phyloP scores from a whole-genome alignment of 2,888 invertebrate species.

The Habroteleia sp. region DNA sequence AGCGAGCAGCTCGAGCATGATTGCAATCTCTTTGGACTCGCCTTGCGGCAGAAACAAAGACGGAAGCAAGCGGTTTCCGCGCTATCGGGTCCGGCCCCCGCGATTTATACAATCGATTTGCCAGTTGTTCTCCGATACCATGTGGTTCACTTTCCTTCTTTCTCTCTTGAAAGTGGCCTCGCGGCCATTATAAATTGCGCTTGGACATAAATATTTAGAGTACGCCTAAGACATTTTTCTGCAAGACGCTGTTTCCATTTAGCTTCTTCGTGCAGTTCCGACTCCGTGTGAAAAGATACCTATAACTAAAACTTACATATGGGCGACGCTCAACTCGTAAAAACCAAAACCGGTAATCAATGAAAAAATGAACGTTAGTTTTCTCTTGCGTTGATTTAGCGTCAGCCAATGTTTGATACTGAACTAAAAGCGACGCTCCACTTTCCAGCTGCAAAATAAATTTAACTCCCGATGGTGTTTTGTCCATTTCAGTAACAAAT shows the following conservation, averaged over 20 bases:
- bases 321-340: slow-evolving; percentile 14
- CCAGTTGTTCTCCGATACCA: slow-evolving; percentile 3
- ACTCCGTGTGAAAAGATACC: slow-evolving; percentile 12
- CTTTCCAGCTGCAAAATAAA: slow-evolving; percentile 46
- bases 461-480: slow-evolving; percentile 21
- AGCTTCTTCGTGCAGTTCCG: not conserved
- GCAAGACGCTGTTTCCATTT: not conserved
- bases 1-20: slow-evolving; percentile 11
- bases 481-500: slow-evolving; percentile 15
- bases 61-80: slow-evolving; percentile 52
- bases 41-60: slow-evolving; percentile 36
- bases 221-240: slow-evolving; percentile 18
- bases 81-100: slow-evolving; percentile 32
- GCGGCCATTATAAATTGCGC: slow-evolving; percentile 40
- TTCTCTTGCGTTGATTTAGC: slow-evolving; percentile 45
- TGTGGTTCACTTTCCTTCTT: slow-evolving; percentile 17
- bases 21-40: slow-evolving; percentile 27
- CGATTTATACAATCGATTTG: slow-evolving; percentile 53
- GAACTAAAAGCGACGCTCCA: slow-evolving; percentile 44
- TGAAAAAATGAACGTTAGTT: slow-evolving; percentile 32
- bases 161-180: slow-evolving; percentile 29
- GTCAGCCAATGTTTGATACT: slow-evolving; percentile 28
- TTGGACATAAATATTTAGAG: slow-evolving; percentile 21
- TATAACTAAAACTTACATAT: slow-evolving; percentile 32
- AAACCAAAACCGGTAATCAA: slow-evolving; percentile 50